Percentiles rank a stretch among this genome's conserved stretches.
phyloP scores from a whole-genome alignment of 2,797 vertebrate genomes.

The Malacoctenus gilli region DNA sequence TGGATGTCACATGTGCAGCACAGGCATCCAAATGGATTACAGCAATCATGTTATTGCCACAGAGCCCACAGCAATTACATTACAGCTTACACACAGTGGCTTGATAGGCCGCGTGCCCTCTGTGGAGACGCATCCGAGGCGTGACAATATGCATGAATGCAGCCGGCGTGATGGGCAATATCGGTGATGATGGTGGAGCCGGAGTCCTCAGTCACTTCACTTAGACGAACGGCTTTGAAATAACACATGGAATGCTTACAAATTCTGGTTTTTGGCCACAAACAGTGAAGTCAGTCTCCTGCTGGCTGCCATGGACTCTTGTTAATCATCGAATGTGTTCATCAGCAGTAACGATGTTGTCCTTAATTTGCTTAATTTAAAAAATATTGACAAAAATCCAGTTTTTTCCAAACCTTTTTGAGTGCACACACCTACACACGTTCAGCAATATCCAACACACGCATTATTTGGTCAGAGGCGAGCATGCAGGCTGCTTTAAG shows the following conservation, averaged over 20 bases:
- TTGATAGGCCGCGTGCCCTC: slow-evolving; percentile 55
- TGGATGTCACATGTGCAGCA: slow-evolving; percentile 31
- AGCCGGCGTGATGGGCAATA: neutral
- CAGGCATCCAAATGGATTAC: slow-evolving; percentile 61
- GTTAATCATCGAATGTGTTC: too few relatives aligned
- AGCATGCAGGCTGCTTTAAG: slow-evolving; percentile 44
- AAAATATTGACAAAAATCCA: too few relatives aligned
- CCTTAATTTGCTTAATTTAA: too few relatives aligned
- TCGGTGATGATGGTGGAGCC: slow-evolving; percentile 2
- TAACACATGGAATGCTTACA: too few relatives aligned
- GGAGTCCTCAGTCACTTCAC: neutral
- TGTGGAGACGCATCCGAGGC: slow-evolving; percentile 18
- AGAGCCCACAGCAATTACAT: slow-evolving; percentile 65
- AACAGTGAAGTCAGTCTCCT: neutral
- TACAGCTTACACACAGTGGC: slow-evolving; percentile 53
- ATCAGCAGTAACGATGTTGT: neutral
- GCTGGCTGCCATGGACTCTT: neutral
- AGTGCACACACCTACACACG: too few relatives aligned
- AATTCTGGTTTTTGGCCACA: too few relatives aligned
- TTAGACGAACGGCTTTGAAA: too few relatives aligned
- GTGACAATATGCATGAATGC: slow-evolving; percentile 28
- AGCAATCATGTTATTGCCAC: slow-evolving; percentile 64
- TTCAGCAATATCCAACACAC: neutral
- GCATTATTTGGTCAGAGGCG: neutral
- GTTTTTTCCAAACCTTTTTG: too few relatives aligned